Conservation (phyloP, 2,888 invertebrate genomes). For the Standfussiana lucernea region DNA sequence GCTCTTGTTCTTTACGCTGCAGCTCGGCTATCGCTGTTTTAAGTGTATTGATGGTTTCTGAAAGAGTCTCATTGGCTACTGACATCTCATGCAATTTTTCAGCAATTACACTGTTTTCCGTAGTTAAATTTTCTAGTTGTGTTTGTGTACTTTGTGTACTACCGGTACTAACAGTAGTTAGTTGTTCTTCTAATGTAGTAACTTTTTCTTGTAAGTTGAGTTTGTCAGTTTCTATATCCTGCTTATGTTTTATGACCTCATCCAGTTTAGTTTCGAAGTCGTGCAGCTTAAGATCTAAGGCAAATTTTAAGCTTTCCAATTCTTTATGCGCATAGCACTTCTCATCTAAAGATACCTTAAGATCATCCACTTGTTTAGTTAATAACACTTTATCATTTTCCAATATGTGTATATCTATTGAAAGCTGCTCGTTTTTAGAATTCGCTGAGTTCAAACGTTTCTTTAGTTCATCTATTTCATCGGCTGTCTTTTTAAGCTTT, state of each 20-base stretch:
- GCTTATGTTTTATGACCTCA: slow-evolving; percentile 57
- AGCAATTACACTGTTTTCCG: slow-evolving; percentile 68
- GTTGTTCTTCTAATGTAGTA: slow-evolving; percentile 63
- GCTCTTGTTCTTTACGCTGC: slow-evolving; percentile 66
- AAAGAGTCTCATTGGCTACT: slow-evolving; percentile 73
- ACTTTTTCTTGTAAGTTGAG: slow-evolving; percentile 72
- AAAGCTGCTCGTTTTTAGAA: slow-evolving; percentile 87
- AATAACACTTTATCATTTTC: slow-evolving; percentile 89
- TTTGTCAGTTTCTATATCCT: slow-evolving; percentile 74
- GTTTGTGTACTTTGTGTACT: too few species aligned
- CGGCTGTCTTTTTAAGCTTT: slow-evolving; percentile 77
- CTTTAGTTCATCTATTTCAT: slow-evolving; percentile 85
- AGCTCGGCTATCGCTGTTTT: slow-evolving; percentile 68
- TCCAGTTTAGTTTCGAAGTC: slow-evolving; percentile 64
- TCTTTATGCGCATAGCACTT: slow-evolving; percentile 61
- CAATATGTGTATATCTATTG: slow-evolving; percentile 88
- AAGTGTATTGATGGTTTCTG: slow-evolving; percentile 68
- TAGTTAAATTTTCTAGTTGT: slow-evolving; percentile 65
- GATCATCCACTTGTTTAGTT: slow-evolving; percentile 85
- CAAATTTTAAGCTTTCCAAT: slow-evolving; percentile 56
- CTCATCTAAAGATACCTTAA: slow-evolving; percentile 75
- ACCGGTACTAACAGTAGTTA: slow-evolving; percentile 52
- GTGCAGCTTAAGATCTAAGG: slow-evolving; percentile 61
- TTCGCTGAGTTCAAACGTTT: slow-evolving; percentile 80
- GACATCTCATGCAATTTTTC: slow-evolving; percentile 67